A percentile compares a stretch with the other conserved stretches of the same genome.
Evolutionary conservation across 2,797 vertebrate genomes (phyloP).

Genomic region (Hypotaenidia philippensis): DNA sequence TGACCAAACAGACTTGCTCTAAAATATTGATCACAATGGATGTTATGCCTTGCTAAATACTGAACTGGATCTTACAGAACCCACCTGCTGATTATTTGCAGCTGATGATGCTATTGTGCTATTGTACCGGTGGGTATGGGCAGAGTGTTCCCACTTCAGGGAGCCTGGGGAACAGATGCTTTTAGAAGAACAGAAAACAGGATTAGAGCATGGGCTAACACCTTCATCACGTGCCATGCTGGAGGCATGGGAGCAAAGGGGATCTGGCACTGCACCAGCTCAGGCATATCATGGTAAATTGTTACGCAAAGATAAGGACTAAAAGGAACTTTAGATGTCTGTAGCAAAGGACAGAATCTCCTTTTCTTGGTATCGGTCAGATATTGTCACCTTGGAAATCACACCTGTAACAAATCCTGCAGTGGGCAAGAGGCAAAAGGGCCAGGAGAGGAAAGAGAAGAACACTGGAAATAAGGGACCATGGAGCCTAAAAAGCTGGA

Average conservation of each 20-base stretch:
- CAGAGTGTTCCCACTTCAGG: not conserved
- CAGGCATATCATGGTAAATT: not conserved
- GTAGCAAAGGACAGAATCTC: not conserved
- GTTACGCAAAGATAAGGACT: not conserved
- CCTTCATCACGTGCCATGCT: not conserved
- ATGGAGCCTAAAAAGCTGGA: not conserved
- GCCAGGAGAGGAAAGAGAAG: not conserved
- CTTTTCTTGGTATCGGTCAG: not conserved
- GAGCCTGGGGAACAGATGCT: not conserved
- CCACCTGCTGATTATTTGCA: not conserved
- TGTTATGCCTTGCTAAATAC: constrained; percentile 24
- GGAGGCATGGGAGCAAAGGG: not conserved
- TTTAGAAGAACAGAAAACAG: not conserved
- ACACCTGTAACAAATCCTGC: not conserved
- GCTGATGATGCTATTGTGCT: not conserved
- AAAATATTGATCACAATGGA: constrained; percentile 52
- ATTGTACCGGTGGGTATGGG: not conserved
- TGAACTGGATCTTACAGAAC: constrained; percentile 11
- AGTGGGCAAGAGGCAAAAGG: not conserved
- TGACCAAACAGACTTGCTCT: constrained; percentile 25
- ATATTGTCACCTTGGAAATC: not conserved
- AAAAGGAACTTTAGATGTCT: not conserved
- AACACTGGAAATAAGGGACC: not conserved
- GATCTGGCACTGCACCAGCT: not conserved
- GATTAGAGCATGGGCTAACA: not conserved